Conservation (phyloP, 1,140 invertebrate genomes). For the Sminthurides bifidus region DNA sequence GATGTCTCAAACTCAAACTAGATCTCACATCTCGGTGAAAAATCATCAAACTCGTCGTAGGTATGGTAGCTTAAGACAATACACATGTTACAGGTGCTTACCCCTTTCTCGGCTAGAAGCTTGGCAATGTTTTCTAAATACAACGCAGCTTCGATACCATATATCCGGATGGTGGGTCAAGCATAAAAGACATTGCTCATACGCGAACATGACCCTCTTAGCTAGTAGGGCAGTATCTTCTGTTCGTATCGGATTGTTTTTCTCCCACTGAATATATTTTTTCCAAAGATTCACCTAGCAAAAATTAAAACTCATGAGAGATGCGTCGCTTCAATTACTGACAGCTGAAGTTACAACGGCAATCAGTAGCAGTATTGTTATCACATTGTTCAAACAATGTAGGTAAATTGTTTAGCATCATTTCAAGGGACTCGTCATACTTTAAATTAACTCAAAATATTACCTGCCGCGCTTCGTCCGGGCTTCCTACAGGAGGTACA, state of each 20-base stretch:
- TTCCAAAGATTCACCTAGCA: constrained; percentile 93
- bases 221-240: constrained; percentile 90
- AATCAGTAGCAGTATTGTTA: not conserved
- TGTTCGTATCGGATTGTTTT: constrained; percentile 85
- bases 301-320: not conserved
- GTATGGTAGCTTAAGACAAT: no score
- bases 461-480: constrained; percentile 89
- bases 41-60: no score
- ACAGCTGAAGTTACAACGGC: not conserved
- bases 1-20: no score
- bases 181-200: constrained; percentile 93
- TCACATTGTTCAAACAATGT: constrained; percentile 7
- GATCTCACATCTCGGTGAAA: not conserved
- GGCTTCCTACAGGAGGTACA: constrained; percentile 76
- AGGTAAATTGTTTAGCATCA: no score
- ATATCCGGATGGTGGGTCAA: constrained; percentile 95
- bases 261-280: constrained; percentile 96
- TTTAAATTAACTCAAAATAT: constrained; percentile 1
- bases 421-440: no score
- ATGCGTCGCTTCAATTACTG: not conserved
- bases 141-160: constrained; percentile 95
- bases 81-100: constrained; percentile 38
- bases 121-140: constrained; percentile 90
- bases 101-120: constrained; percentile 85
- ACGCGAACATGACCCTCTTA: constrained; percentile 92